These are phyloP conservation scores for Eilema sororculum DNA, from an alignment of 2,888 invertebrate genomes.

Conservation along the genomic window DNA sequence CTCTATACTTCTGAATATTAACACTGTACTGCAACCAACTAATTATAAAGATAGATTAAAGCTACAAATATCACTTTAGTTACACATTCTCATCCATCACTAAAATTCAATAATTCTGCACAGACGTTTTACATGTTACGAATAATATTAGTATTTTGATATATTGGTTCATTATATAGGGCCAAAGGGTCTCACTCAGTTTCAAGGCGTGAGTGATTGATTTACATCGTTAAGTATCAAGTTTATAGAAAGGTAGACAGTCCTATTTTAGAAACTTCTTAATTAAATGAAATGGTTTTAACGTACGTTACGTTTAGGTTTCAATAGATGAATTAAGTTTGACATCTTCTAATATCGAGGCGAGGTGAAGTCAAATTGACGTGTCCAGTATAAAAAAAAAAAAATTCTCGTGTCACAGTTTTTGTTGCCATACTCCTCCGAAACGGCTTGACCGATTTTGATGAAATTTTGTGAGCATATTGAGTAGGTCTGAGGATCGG, in stretches of 20 bases:
- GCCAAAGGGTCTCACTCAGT: neutral
- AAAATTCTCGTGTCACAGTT: no score
- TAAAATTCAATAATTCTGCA: constrained; percentile 15
- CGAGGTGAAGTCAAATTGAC: no score
- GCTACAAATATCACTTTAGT: neutral
- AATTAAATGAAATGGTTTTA: neutral
- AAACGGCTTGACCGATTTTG: no score
- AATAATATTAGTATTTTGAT: constrained; percentile 17
- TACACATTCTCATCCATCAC: constrained; percentile 14
- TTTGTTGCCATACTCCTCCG: no score
- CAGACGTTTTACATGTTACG: constrained; percentile 11
- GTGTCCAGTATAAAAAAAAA: no score
- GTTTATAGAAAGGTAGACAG: neutral
- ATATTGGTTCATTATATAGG: constrained; percentile 9
- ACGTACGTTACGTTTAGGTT: neutral
- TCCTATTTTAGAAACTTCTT: neutral
- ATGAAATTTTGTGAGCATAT: no score
- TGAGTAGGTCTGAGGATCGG: no score
- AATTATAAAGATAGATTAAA: neutral
- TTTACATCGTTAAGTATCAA: constrained; percentile 3
- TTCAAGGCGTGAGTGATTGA: neutral
- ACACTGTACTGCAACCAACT: neutral
- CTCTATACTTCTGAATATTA: no score
- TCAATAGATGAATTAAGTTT: no score
- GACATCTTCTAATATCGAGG: no score